phyloP scores from a whole-genome alignment of 2,113 vertebrate species.

The Sylvilagus bachmani region DNA sequence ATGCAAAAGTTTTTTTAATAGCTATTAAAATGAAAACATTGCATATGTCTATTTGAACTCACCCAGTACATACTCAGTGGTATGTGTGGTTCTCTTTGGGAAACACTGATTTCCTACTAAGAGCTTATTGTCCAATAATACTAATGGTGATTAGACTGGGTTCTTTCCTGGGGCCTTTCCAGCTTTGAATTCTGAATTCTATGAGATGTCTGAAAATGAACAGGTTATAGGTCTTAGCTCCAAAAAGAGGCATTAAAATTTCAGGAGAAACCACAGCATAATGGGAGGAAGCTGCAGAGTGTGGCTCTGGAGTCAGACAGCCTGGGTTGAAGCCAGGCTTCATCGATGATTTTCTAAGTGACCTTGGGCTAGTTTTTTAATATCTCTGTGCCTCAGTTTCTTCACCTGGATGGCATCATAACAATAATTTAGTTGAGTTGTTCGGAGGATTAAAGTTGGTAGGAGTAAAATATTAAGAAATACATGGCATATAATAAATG shows the following conservation, averaged over 20 bases:
- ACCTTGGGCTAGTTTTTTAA: constrained; percentile 40
- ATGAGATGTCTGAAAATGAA: constrained; percentile 12
- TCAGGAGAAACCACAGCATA: constrained; percentile 58
- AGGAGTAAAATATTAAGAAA: background rate
- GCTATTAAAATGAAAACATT: background rate
- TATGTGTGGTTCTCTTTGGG: background rate
- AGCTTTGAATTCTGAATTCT: constrained; percentile 43
- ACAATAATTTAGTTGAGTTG: background rate
- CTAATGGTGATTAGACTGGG: background rate
- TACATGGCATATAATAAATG: background rate
- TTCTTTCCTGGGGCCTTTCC: background rate
- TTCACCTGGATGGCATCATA: background rate
- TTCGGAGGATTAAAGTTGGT: background rate
- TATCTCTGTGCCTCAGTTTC: constrained; percentile 33
- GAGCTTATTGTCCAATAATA: background rate
- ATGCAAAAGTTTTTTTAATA: background rate
- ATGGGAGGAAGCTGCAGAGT: constrained; percentile 51
- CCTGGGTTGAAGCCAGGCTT: background rate
- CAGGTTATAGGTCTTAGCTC: background rate
- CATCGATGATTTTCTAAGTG: constrained; percentile 2
- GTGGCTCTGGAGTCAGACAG: constrained; percentile 1
- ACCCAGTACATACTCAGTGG: background rate
- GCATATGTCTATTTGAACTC: background rate
- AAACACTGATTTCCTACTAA: constrained; percentile 42
- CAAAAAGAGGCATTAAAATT: constrained; percentile 62